Conservation (phyloP, 2,888 invertebrate species). For the Eurois occulta region DNA sequence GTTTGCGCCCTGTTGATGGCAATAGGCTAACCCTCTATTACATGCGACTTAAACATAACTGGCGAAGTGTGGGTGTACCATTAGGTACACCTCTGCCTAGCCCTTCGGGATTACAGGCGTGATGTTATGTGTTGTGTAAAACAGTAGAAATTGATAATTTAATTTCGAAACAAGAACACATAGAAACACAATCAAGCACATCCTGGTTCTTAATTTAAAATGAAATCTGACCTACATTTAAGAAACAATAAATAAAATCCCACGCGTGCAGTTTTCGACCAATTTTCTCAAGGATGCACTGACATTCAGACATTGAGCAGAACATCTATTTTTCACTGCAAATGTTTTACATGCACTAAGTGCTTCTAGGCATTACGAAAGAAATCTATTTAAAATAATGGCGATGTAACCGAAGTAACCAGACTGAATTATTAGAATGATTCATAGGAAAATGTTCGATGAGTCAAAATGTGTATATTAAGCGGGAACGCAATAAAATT, state of each 20-base stretch:
- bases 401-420: background rate
- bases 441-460: constrained; percentile 1
- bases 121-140: too few species aligned
- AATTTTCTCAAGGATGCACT: constrained; percentile 43
- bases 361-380: constrained; percentile 35
- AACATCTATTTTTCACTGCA: constrained; percentile 39
- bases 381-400: constrained; percentile 31
- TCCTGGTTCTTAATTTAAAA: constrained; percentile 36
- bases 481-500: background rate
- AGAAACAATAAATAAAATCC: constrained; percentile 38
- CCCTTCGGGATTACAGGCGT: too few species aligned
- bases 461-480: constrained; percentile 4
- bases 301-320: constrained; percentile 40
- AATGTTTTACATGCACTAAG: constrained; percentile 23
- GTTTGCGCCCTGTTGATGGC: too few species aligned
- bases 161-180: background rate
- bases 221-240: constrained; percentile 51
- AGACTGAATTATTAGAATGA: constrained; percentile 10
- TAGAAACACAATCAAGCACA: background rate
- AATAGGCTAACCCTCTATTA: too few species aligned
- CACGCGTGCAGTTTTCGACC: constrained; percentile 28
- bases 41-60: too few species aligned
- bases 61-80: too few species aligned
- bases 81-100: too few species aligned
- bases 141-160: background rate